Conservation (phyloP, 2,888 invertebrate genomes). For the Drosophila paranaensis region DNA sequence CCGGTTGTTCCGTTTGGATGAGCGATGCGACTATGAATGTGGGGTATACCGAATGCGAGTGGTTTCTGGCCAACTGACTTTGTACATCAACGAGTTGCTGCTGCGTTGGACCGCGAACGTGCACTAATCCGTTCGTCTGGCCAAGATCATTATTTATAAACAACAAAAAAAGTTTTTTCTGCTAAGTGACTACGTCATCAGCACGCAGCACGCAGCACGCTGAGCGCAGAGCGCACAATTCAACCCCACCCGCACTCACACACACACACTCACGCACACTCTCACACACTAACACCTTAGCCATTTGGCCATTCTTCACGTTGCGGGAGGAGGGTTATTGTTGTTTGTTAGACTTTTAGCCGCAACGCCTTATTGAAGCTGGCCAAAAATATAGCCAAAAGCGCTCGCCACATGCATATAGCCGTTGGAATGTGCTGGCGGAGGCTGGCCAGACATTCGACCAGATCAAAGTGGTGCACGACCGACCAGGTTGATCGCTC, state of each 20-base stretch:
- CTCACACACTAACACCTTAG: slow-evolving; percentile 16
- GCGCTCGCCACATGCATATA: slow-evolving; percentile 21
- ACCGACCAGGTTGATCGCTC: slow-evolving; percentile 15
- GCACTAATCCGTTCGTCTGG: slow-evolving; percentile 83
- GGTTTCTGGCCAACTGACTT: slow-evolving; percentile 33
- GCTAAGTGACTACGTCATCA: slow-evolving; percentile 67
- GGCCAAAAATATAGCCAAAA: slow-evolving; percentile 21
- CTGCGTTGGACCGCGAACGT: slow-evolving; percentile 72
- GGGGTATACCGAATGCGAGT: slow-evolving; percentile 36
- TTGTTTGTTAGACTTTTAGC: slow-evolving; percentile 58
- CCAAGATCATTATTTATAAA: slow-evolving; percentile 84
- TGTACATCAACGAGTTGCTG: slow-evolving; percentile 44
- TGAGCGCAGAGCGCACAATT: slow-evolving; percentile 29
- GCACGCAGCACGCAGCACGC: slow-evolving; percentile 36
- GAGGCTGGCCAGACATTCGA: slow-evolving; percentile 65
- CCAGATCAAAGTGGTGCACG: slow-evolving; percentile 69
- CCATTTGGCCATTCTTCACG: slow-evolving; percentile 56
- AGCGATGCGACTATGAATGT: slow-evolving; percentile 48
- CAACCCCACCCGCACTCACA: slow-evolving; percentile 10
- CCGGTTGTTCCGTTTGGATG: slow-evolving; percentile 32
- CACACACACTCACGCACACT: background rate
- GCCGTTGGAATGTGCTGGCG: slow-evolving; percentile 68
- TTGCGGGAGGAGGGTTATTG: slow-evolving; percentile 58
- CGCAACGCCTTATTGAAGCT: slow-evolving; percentile 66
- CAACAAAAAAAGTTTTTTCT: slow-evolving; percentile 57